These are phyloP conservation scores for Emydura subglobosa DNA, from an alignment of 2,113 vertebrate genomes.

Conservation along the genomic window DNA sequence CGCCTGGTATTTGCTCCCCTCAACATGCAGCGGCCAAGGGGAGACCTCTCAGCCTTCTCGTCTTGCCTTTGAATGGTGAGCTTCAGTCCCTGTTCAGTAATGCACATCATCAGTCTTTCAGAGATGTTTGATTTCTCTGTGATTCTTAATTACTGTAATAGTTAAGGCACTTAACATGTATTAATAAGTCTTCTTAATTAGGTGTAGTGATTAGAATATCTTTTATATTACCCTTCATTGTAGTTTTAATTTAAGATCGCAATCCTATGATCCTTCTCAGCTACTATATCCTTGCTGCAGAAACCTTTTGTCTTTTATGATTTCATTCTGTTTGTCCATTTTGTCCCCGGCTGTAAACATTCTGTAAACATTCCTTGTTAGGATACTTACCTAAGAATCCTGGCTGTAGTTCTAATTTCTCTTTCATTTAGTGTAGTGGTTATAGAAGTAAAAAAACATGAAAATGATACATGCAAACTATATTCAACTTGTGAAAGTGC, in stretches of 20 bases:
- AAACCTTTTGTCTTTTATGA: slow-evolving; percentile 22
- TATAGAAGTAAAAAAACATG: slow-evolving; percentile 7
- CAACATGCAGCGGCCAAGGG: neutral
- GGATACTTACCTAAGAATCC: slow-evolving; percentile 19
- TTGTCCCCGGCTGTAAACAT: slow-evolving; percentile 44
- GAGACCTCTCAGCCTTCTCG: neutral
- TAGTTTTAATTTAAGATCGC: slow-evolving; percentile 67
- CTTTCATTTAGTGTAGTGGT: neutral
- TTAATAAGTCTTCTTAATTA: slow-evolving; percentile 71
- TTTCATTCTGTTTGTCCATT: slow-evolving; percentile 43
- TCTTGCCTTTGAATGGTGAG: neutral
- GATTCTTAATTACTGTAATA: slow-evolving; percentile 74
- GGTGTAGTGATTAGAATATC: slow-evolving; percentile 69
- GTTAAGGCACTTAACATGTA: slow-evolving; percentile 70
- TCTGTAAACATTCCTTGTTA: slow-evolving; percentile 34
- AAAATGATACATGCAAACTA: neutral
- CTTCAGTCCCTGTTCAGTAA: neutral
- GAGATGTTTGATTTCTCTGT: slow-evolving; percentile 66
- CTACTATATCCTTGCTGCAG: slow-evolving; percentile 52
- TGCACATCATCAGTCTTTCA: slow-evolving; percentile 46
- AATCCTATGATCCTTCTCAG: slow-evolving; percentile 51
- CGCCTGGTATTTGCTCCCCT: rapidly evolving
- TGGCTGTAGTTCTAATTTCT: slow-evolving; percentile 31
- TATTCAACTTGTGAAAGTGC: neutral
- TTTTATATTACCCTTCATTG: slow-evolving; percentile 63